phyloP scores from a whole-genome alignment of 2,113 vertebrate species.

The Prionailurus bengalensis region DNA sequence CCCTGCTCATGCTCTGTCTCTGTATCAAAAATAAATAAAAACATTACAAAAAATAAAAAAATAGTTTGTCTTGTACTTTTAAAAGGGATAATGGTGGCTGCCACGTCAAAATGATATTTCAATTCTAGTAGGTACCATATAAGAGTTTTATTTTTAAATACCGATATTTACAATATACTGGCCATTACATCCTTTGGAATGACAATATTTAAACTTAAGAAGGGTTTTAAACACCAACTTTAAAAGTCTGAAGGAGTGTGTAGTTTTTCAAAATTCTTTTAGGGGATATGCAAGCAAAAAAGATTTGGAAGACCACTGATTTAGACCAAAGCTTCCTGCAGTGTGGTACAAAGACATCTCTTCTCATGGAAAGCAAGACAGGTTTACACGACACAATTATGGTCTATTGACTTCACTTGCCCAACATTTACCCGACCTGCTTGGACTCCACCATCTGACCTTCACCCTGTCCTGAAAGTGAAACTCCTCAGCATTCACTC shows the following conservation, averaged over 20 bases:
- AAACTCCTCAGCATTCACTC: neutral
- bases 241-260: neutral
- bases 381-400: neutral
- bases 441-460: neutral
- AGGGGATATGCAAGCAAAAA: neutral
- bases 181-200: conserved; percentile 16
- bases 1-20: too few relatives aligned
- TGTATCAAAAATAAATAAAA: too few relatives aligned
- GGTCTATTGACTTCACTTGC: neutral
- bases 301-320: neutral
- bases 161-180: conserved; percentile 49
- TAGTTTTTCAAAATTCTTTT: conserved; percentile 37
- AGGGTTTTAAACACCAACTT: neutral
- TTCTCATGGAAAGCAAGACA: neutral
- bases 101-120: conserved; percentile 51
- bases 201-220: conserved; percentile 32
- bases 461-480: neutral
- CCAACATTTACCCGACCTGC: neutral
- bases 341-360: neutral
- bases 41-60: neutral
- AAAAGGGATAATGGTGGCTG: conserved; percentile 36
- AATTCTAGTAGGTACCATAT: neutral
- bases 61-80: conserved; percentile 46
- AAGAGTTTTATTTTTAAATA: conserved; percentile 48
- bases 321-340: neutral